phyloP scores from a whole-genome alignment of 2,888 invertebrate genomes.

The Pseudeuparius sepicola region DNA sequence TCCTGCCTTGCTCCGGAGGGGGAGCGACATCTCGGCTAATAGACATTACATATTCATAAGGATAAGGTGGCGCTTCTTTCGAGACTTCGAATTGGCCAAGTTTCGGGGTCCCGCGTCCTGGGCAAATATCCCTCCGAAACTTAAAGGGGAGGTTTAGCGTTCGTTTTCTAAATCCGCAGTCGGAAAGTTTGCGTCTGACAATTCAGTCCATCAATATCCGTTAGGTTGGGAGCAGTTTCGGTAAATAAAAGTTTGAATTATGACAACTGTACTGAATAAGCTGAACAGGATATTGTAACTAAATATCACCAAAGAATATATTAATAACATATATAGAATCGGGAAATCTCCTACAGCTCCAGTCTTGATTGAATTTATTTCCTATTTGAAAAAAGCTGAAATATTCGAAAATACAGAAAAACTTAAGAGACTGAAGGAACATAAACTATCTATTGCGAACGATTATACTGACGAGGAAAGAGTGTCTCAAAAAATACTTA shows the following conservation, averaged over 20 bases:
- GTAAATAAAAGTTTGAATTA: background rate
- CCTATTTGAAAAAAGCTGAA: background rate
- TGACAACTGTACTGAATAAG: background rate
- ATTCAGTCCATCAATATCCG: too few relatives aligned
- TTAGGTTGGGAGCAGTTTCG: too few relatives aligned
- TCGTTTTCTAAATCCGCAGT: too few relatives aligned
- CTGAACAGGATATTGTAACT: background rate
- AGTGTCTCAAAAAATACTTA: background rate
- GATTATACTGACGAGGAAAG: background rate
- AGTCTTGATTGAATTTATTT: background rate
- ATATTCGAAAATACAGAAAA: slow-evolving; percentile 1
- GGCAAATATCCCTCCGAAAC: too few relatives aligned
- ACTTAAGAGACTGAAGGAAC: slow-evolving; percentile 8
- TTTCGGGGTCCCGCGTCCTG: too few relatives aligned
- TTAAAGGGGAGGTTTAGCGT: too few relatives aligned
- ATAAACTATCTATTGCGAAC: slow-evolving; percentile 4
- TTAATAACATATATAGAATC: slow-evolving; percentile 1
- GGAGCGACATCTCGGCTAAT: too few relatives aligned
- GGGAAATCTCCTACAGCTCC: background rate
- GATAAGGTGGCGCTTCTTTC: too few relatives aligned
- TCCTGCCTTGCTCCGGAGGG: too few relatives aligned
- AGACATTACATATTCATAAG: too few relatives aligned
- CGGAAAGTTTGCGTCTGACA: too few relatives aligned
- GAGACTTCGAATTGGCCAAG: too few relatives aligned
- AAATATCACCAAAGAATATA: background rate